These are phyloP conservation scores for Maniola hyperantus DNA, from an alignment of 2,888 invertebrate species.

Conservation along the genomic window DNA sequence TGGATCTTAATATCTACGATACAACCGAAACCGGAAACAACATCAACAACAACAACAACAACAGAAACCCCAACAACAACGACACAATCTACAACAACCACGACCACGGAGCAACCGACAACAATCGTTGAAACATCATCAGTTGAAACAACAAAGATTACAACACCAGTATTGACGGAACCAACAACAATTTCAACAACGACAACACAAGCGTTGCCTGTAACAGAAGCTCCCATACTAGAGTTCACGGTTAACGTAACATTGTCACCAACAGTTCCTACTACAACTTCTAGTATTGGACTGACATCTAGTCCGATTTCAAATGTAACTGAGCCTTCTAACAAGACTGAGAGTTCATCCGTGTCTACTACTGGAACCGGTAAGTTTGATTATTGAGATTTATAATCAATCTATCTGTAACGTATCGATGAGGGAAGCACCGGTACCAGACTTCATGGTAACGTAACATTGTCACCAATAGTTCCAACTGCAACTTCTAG, in stretches of 20 bases:
- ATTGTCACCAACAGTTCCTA: conserved; percentile 53
- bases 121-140: conserved; percentile 45
- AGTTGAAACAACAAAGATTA: conserved; percentile 41
- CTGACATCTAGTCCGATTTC: conserved; percentile 35
- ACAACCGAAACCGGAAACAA: conserved; percentile 62
- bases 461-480: conserved; percentile 61
- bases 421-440: too few relatives aligned
- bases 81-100: conserved; percentile 44
- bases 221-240: conserved; percentile 47
- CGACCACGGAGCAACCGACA: conserved; percentile 44
- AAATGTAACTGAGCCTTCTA: conserved; percentile 44
- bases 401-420: conserved; percentile 32
- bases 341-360: conserved; percentile 37
- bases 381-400: conserved; percentile 25
- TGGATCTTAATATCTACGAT: conserved; percentile 83
- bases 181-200: conserved; percentile 34
- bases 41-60: conserved; percentile 48
- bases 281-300: conserved; percentile 55
- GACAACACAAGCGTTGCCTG: conserved; percentile 27
- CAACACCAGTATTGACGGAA: conserved; percentile 36
- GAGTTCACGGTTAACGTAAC: conserved; percentile 72
- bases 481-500: conserved; percentile 57
- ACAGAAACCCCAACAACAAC: conserved; percentile 45
- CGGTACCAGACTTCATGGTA: conserved; percentile 66
- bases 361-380: conserved; percentile 38